Evolutionary conservation across 2,113 vertebrate genomes (phyloP), one percentile per base, ranked within the genome.

Genomic region (Microcebus murinus): DNA sequence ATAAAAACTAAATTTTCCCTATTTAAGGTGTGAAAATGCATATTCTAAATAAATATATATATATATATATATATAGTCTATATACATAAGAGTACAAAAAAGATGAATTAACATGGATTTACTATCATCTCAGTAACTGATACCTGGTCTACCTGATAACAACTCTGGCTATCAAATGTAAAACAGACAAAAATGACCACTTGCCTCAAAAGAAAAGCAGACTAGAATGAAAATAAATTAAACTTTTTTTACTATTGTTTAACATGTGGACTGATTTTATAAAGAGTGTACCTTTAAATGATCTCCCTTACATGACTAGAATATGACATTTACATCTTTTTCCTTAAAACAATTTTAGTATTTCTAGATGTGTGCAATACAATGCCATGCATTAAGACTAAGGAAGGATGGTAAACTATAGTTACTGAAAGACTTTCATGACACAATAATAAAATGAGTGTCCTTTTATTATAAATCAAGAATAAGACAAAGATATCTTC

Each of bases 221-320:
- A 39, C 36, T 34, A 84, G 12, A 84, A 14, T 27, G 74, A 73
- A 83, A 91, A 83, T 67, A 20, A 50, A 42, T 42, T 42, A 25
- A 42, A 59, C 90, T 73, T 87, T 71, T 12, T 79, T 73, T 39
- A 68, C 6, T 31, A 59, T 87, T 77, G 39, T 88, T 8, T 74
- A 74, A 96, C 67, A 36, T 48, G 80, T 93, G 25, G 21, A 74
- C 48, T 84, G 63, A 52, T 55, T 81, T 95, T 91, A 80, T 34
- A 52, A 79, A 29, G 36, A 7, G 12, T 20, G n/a, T 27, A 3
- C 71, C 36, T 20, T 39, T 52, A 81, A n/a, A 23, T 80, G 12
- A 50, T 73, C 45, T 80, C 29, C 18, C 74, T 91, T 39, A 85
- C 13, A 18, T 48, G 21, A 52, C 34, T 76, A 42, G 52, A 87